phyloP scores from a whole-genome alignment of 2,113 vertebrate genomes.

The Beaufortia kweichowensis region DNA sequence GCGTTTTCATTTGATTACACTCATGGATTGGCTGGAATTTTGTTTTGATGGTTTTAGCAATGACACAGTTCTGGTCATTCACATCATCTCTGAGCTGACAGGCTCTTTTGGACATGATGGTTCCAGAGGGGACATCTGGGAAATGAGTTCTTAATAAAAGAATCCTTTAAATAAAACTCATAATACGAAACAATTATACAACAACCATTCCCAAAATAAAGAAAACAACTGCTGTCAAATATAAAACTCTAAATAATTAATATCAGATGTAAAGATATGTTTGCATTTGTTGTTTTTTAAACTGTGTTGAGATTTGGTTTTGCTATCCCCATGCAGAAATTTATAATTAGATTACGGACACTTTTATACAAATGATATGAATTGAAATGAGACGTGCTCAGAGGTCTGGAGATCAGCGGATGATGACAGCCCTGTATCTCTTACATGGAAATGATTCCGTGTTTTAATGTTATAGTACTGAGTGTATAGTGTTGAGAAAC shows the following conservation, averaged over 20 bases:
- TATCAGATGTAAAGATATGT: not conserved
- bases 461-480: not conserved
- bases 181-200: too few relatives aligned
- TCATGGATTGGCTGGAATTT: slow-evolving; percentile 43
- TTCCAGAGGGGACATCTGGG: too few relatives aligned
- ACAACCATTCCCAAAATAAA: too few relatives aligned
- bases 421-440: not conserved
- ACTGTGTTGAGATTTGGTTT: too few relatives aligned
- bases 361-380: not conserved
- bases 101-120: too few relatives aligned
- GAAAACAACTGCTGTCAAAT: too few relatives aligned
- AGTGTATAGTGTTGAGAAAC: not conserved
- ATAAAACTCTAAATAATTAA: too few relatives aligned
- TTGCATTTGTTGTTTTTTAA: not conserved
- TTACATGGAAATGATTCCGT: not conserved
- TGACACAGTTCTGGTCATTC: not conserved
- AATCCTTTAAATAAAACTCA: too few relatives aligned
- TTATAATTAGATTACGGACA: not conserved
- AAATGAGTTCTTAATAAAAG: too few relatives aligned
- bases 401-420: not conserved
- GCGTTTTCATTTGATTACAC: slow-evolving; percentile 15
- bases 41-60: slow-evolving; percentile 38
- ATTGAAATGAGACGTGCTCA: slow-evolving; percentile 8
- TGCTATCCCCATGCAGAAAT: not conserved
- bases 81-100: not conserved